A percentile compares a stretch with the other conserved stretches of the same genome.
These are phyloP conservation scores for Empidonax traillii DNA, from an alignment of 2,113 vertebrate species.

Conservation along the genomic window DNA sequence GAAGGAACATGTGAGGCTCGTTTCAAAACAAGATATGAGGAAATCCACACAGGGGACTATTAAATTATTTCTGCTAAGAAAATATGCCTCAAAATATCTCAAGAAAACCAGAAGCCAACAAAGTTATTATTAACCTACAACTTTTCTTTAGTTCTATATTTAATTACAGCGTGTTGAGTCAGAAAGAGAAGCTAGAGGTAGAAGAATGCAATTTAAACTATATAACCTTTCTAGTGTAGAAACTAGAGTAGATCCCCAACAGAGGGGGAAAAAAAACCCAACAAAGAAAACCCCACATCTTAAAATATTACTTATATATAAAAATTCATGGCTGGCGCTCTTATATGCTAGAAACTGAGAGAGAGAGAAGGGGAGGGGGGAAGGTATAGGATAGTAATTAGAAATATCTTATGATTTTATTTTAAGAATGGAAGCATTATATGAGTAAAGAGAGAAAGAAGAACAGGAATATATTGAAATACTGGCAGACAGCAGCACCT, in stretches of 20 bases:
- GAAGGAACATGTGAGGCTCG: background rate
- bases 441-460: background rate
- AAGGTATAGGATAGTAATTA: background rate
- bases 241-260: background rate
- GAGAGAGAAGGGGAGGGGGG: background rate
- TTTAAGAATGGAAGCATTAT: background rate
- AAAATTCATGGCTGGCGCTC: background rate
- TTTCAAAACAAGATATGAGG: conserved; percentile 14
- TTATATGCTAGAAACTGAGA: accelerated
- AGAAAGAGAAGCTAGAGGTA: background rate
- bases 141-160: conserved; percentile 4
- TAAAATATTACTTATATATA: background rate
- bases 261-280: background rate
- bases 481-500: background rate
- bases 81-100: background rate
- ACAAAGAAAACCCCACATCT: background rate
- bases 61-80: background rate
- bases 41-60: background rate
- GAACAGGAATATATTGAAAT: background rate
- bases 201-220: background rate
- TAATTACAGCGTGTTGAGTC: background rate
- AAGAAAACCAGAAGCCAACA: background rate
- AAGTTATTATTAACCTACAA: background rate
- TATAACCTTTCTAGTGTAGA: background rate
- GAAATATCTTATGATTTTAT: background rate